Percentiles rank a stretch among this genome's conserved stretches.
Evolutionary conservation across 2,113 vertebrate genomes (phyloP).

Genomic region (Epinephelus moara): DNA sequence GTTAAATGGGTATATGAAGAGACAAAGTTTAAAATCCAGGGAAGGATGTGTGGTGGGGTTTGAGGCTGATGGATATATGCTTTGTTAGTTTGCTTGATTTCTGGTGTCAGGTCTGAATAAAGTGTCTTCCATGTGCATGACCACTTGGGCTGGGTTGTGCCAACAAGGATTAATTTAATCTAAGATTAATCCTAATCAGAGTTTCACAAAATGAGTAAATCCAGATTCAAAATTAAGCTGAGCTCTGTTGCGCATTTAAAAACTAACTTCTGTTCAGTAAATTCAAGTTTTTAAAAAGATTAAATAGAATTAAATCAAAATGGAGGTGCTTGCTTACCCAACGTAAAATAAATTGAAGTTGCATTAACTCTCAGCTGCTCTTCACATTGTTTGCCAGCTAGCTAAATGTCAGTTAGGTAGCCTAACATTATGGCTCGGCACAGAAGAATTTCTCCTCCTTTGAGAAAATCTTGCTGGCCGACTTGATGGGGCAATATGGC

Average conservation of each 20-base stretch:
- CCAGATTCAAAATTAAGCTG: too few relatives aligned
- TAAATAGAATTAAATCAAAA: too few relatives aligned
- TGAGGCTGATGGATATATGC: conserved; percentile 8
- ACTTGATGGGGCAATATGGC: not conserved
- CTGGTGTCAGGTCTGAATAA: not conserved
- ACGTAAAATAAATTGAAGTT: too few relatives aligned
- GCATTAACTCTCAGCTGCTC: too few relatives aligned
- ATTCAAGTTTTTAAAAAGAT: too few relatives aligned
- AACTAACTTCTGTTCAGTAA: too few relatives aligned
- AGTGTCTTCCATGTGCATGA: not conserved
- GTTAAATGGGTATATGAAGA: conserved; percentile 7
- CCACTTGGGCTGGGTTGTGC: not conserved
- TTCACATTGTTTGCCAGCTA: too few relatives aligned
- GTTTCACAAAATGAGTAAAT: not conserved
- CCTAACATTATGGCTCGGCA: not conserved
- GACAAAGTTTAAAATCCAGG: not conserved
- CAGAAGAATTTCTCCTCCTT: not conserved
- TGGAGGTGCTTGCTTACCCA: too few relatives aligned
- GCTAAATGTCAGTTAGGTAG: not conserved
- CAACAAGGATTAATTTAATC: too few relatives aligned
- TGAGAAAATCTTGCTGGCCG: not conserved
- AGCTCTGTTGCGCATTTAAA: not conserved
- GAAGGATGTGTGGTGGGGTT: not conserved
- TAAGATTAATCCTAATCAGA: not conserved
- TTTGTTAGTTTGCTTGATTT: not conserved